A percentile compares a stretch with the other conserved stretches of the same genome.
Evolutionary conservation across 2,797 vertebrate species (phyloP).

Genomic region (Scolopax bukidnonensis): DNA sequence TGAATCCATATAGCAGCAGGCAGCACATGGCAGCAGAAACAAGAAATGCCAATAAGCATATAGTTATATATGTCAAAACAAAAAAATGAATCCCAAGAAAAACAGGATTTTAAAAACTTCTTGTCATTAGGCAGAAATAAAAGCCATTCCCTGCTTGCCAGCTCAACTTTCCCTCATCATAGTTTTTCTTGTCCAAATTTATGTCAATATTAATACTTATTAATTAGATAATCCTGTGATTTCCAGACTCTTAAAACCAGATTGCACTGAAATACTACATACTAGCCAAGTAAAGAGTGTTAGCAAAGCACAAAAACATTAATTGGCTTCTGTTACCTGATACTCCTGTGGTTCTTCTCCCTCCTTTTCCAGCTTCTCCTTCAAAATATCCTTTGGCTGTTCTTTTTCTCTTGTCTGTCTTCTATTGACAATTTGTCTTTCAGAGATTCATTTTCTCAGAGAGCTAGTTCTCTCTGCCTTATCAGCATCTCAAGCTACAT

Average conservation of each 20-base stretch:
- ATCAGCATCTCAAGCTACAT: not conserved
- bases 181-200: constrained; percentile 23
- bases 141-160: not conserved
- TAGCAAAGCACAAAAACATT: not conserved
- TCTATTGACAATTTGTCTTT: not conserved
- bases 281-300: not conserved
- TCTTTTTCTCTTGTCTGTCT: not conserved
- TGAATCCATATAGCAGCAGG: not conserved
- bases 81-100: not conserved
- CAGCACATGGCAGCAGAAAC: not conserved
- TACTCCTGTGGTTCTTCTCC: not conserved
- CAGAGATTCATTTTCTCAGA: not conserved
- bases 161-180: not conserved
- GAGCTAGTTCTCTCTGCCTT: not conserved
- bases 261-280: not conserved
- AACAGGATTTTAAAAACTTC: not conserved
- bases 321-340: not conserved
- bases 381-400: not conserved
- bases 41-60: not conserved
- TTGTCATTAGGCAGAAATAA: not conserved
- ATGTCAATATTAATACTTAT: not conserved
- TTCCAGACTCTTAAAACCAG: constrained; percentile 29
- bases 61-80: not conserved
- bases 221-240: constrained; percentile 41
- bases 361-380: not conserved